These are phyloP conservation scores for Pseudopodoces humilis DNA, from an alignment of 2,113 vertebrate genomes.

Conservation along the genomic window DNA sequence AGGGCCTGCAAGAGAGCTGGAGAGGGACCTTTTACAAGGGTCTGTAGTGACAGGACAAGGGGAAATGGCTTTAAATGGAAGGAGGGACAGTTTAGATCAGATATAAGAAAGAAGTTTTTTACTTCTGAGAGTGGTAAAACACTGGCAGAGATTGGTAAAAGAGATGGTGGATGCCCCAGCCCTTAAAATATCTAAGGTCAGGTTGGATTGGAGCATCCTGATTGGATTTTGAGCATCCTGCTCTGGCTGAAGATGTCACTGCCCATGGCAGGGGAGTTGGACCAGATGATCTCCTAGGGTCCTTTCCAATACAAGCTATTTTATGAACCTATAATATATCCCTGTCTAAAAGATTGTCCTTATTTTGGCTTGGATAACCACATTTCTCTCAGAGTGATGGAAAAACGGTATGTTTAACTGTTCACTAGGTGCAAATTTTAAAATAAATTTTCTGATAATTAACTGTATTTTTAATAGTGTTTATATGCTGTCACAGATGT, in stretches of 20 bases:
- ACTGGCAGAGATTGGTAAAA: background rate
- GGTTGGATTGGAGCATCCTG: background rate
- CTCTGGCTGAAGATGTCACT: background rate
- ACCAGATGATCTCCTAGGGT: background rate
- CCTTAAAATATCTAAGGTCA: background rate
- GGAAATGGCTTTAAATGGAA: background rate
- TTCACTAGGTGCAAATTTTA: constrained; percentile 35
- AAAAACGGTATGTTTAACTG: constrained; percentile 33
- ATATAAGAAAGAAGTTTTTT: background rate
- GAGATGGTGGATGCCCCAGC: background rate
- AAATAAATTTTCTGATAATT: constrained; percentile 33
- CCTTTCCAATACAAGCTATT: background rate
- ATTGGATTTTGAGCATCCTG: background rate
- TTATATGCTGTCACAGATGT: constrained; percentile 26
- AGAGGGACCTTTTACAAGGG: background rate
- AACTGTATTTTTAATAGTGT: constrained; percentile 10
- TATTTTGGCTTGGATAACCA: constrained; percentile 13
- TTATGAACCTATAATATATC: background rate
- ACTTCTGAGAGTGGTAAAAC: background rate
- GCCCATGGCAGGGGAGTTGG: background rate
- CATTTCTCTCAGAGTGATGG: constrained; percentile 27
- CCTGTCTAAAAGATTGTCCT: constrained; percentile 9
- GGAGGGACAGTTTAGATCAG: background rate
- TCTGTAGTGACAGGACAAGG: background rate
- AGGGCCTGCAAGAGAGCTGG: background rate